Percentiles rank a stretch among this genome's conserved stretches.
Conservation (phyloP, 2,888 invertebrate genomes). For the Drosophila silvestris region DNA sequence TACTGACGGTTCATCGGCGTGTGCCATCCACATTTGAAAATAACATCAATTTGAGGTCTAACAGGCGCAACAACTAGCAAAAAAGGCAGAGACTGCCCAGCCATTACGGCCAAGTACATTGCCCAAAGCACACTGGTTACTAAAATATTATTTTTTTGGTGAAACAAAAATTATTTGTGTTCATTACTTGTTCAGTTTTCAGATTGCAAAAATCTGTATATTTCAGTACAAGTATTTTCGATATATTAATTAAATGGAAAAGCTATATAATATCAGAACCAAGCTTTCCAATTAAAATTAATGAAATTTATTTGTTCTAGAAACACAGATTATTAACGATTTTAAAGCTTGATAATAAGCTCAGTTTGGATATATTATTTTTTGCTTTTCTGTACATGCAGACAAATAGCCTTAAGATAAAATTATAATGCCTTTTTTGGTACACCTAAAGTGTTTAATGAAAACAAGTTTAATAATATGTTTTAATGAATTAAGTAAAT, state of each 20-base stretch:
- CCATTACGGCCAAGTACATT: slow-evolving; percentile 40
- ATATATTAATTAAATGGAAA: not conserved
- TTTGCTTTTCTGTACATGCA: not conserved
- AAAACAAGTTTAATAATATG: not conserved
- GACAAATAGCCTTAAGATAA: too few species aligned
- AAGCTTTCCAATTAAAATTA: too few species aligned
- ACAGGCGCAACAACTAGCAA: slow-evolving; percentile 51
- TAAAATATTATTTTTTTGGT: rapidly evolving
- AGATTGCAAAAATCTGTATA: not conserved
- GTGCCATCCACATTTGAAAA: slow-evolving; percentile 79
- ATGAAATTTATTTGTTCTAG: not conserved
- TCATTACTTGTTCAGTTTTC: not conserved
- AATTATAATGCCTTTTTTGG: not conserved
- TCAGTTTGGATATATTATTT: not conserved
- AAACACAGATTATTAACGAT: not conserved
- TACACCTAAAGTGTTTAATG: not conserved
- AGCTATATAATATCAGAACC: too few species aligned
- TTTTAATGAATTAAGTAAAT: not conserved
- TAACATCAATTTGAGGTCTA: slow-evolving; percentile 66
- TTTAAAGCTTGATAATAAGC: not conserved
- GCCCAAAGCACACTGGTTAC: slow-evolving; percentile 32
- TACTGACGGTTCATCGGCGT: slow-evolving; percentile 52
- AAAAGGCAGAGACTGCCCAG: slow-evolving; percentile 24
- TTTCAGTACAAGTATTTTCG: not conserved
- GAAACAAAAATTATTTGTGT: not conserved